These are phyloP conservation scores for Epinotia bilunana DNA, from an alignment of 2,888 invertebrate species.

Conservation along the genomic window DNA sequence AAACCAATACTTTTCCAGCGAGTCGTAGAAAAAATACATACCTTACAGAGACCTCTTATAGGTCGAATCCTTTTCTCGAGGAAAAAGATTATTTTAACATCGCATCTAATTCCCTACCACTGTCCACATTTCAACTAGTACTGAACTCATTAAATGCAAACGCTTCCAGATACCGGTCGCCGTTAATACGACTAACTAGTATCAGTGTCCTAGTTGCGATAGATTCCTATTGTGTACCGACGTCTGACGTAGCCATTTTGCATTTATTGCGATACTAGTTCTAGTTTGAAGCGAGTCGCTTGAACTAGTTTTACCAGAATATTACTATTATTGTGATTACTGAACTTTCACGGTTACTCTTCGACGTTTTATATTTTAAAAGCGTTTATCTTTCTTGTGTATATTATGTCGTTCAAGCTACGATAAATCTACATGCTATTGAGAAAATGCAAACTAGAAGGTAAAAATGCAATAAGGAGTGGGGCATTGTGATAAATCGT, in stretches of 20 bases:
- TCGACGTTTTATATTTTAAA: not conserved
- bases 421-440: not conserved
- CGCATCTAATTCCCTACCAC: conserved; percentile 5
- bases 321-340: not conserved
- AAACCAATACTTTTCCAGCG: too few relatives aligned
- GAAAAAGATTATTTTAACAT: not conserved
- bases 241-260: conserved; percentile 17
- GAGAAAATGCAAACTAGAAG: too few relatives aligned
- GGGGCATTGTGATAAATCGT: not conserved
- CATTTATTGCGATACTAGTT: conserved; percentile 27
- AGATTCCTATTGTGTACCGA: conserved; percentile 11
- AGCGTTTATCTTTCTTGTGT: not conserved
- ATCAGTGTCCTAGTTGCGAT: conserved; percentile 7
- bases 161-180: conserved; percentile 14
- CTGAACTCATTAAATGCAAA: conserved; percentile 15
- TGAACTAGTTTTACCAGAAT: conserved; percentile 20
- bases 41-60: not conserved
- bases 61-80: not conserved
- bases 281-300: conserved; percentile 15
- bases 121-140: not conserved
- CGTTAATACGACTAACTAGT: conserved; percentile 19
- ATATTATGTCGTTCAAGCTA: not conserved
- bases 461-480: too few relatives aligned
- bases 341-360: not conserved
- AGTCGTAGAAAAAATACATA: too few relatives aligned